Base-by-base conservation (phyloP, 2,888 invertebrate species). In the Campoplex nolae region DNA sequence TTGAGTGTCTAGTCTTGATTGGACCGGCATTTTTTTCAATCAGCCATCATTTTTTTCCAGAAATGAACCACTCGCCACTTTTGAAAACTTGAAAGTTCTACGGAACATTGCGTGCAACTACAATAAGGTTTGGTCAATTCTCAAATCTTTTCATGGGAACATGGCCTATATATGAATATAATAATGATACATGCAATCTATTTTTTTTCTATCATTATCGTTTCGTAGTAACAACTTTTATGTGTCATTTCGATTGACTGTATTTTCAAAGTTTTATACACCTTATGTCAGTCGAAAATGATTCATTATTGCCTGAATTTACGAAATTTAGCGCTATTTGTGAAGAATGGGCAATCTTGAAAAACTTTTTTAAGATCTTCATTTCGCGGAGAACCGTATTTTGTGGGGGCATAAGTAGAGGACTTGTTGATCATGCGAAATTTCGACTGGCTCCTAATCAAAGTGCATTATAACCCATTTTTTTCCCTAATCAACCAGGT, bases 1-100 rank as follows among this genome's bases (percentile, higher is more conserved):
- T 56, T 70, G 58, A 78, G 75, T 78, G 77, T 38, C 83, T 65
- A 79, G 78, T 79, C 79, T 67, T 68, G 71, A 84, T 76, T 75
- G 78, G 82, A 62, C 48, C 3, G 38, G 23, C 51, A 11, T 42
- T 74, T 78, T 68, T 84, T 18, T 76, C 45, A 9, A 35, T 42
- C 28, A 45, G 11, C 8, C 38, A 28, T 45, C 38, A 23, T 42
- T 42, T 51, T 48, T 78, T 68, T 38, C 38, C 51, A 38, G 8
- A 78, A 78, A 51, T 65, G 35, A 65, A 67, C 35, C 23, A 18
- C 9, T n/a, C 62, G 13, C 11, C 11, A 32, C 23, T 23, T 28
- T 48, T 28, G 16, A 6, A 65, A 32, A 48, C 32, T 16, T 38
- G 6, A n/a, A 48, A 67, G 48, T 67, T 67, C 38, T 51, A 35